Conservation (phyloP, 37 sponge, comb jelly and placozoan species). For the Oopsacas minuta region DNA sequence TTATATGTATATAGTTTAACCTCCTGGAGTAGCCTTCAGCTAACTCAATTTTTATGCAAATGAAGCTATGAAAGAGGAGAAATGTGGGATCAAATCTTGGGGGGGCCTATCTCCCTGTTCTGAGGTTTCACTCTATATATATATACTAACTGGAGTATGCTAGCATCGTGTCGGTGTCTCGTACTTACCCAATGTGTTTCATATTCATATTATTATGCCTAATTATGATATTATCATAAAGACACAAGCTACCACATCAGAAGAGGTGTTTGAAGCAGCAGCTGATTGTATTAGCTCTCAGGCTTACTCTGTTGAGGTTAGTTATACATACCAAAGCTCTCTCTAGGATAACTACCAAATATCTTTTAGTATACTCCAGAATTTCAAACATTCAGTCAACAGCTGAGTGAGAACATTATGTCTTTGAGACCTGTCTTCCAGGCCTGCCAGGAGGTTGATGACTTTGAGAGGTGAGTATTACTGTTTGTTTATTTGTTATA, state of each 20-base stretch:
- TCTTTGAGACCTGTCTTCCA: not conserved
- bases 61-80: too few relatives aligned
- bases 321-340: not conserved
- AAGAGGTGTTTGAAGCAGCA: not conserved
- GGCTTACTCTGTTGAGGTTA: constrained; percentile 2
- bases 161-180: too few relatives aligned
- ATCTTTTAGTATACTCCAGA: not conserved
- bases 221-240: too few relatives aligned
- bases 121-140: too few relatives aligned
- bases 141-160: too few relatives aligned
- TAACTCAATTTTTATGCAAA: too few relatives aligned
- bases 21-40: too few relatives aligned
- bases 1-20: too few relatives aligned
- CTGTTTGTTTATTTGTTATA: not conserved
- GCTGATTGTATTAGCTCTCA: not conserved
- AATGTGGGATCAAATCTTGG: too few relatives aligned
- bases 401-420: not conserved
- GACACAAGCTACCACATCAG: constrained; percentile 1
- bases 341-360: not conserved
- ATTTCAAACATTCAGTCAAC: not conserved
- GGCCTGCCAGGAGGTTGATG: not conserved
- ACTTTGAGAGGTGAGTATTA: not conserved
- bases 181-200: too few relatives aligned
- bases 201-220: too few relatives aligned
- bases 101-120: too few relatives aligned